Evolutionary conservation across 2,113 vertebrate genomes (phyloP), one percentile per base, ranked within the genome.

Genomic region (Dascyllus trimaculatus): DNA sequence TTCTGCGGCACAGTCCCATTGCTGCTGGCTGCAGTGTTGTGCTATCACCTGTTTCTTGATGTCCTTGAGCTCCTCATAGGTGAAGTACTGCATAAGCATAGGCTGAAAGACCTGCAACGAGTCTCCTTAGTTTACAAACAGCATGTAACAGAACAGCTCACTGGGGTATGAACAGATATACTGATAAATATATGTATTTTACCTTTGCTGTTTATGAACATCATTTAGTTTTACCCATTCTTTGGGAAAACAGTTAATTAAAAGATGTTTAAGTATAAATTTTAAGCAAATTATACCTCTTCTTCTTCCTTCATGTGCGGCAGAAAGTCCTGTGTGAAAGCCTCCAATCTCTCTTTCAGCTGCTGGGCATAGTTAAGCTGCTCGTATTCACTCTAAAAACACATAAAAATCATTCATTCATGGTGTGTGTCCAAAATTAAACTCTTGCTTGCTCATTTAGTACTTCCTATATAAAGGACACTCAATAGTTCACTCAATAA

Each of bases 241-340:
- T 52, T 32, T 38, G 11, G 21, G 29, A 21, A 59, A 69, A 49
- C 10, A 53, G 4, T 40, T 18, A 4, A 60, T 40, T 13, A 49
- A 56, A 66, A 70, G 1, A 54, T 59, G 2, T 40, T 32, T 58
- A 53, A 48, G 25, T 19, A 26, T 48, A 19, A 48, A 15, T 43
- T 38, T 5, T 69, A 29, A 81, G 10, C 15, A 61, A 61, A 11
- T 53, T 58, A 67, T 88, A 99, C 98, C 97, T 99, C 98, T 74
- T 99, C 98, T 64, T 99, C 98, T 84, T 99, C 98, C 92, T 98
- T 99, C 98, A 99, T 99, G 86, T 99, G 98, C 84, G 98, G 98
- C 92, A 99, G 95, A 89, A 99, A 99, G 93, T 99, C 98, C 85
- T 97, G 97, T 21, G 98, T 99, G 87, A 99, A 99, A 53, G 96